phyloP scores from a whole-genome alignment of 2,888 invertebrate species.

The Caenorhabditis afra region DNA sequence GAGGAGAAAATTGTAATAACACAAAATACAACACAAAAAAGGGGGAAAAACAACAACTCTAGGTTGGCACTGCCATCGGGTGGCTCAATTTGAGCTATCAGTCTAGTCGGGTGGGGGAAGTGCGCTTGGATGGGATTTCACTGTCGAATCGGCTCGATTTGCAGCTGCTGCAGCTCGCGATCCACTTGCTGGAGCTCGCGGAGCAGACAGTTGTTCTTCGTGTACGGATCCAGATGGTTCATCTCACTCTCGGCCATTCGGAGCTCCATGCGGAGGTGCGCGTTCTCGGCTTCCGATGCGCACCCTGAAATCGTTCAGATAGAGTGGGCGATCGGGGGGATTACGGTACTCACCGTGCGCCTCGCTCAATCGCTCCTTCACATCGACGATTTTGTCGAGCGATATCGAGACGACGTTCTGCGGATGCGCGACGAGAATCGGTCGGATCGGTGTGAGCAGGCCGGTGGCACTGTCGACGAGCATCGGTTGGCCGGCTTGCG shows the following conservation, averaged over 20 bases:
- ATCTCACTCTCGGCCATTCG: conserved; percentile 75
- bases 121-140: too few relatives aligned
- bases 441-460: conserved; percentile 50
- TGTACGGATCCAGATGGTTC: conserved; percentile 74
- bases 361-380: conserved; percentile 75
- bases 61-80: conserved; percentile 16
- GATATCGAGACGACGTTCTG: conserved; percentile 75
- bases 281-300: conserved; percentile 63
- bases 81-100: conserved; percentile 14
- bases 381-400: conserved; percentile 75
- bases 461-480: conserved; percentile 53
- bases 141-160: conserved; percentile 39
- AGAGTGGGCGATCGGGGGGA: too few relatives aligned
- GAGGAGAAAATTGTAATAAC: neutral
- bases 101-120: neutral
- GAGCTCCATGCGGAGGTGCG: conserved; percentile 72
- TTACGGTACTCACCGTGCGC: conserved; percentile 41
- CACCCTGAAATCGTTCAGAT: conserved; percentile 30
- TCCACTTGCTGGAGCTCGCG: conserved; percentile 74
- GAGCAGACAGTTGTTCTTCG: conserved; percentile 75
- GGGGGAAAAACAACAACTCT: too few relatives aligned
- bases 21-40: neutral
- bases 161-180: conserved; percentile 68
- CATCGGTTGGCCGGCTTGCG: conserved; percentile 35
- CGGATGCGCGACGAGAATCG: conserved; percentile 65